Evolutionary conservation across 2,797 vertebrate species (phyloP), one percentile per base, ranked within the genome.

Genomic region (Sebastes glaucus): DNA sequence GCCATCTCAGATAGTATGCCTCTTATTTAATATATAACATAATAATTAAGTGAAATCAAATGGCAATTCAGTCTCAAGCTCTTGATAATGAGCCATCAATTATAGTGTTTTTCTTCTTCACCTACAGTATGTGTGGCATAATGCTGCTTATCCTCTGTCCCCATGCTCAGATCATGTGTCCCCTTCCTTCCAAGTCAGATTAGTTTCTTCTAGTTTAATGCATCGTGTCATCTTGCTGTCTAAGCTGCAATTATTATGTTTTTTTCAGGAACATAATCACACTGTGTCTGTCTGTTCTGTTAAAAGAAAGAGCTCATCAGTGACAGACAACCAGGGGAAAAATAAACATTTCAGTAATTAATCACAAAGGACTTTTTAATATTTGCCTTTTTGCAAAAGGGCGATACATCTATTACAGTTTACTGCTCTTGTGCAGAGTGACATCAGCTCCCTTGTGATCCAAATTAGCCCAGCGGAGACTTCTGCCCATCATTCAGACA

Each of bases 401-500:
- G 9, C 10, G 46, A 9, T 28, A 46, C 4, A 52, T 71, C 32
- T 64, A 71, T 72, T 55, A 88, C 90, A 87, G 87, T 87, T 85
- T 93, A 73, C 80, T 82, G 80, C 81, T 89, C 74, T 76, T 80
- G 35, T 81, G 80, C 78, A 74, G 90, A 35, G 77, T 78, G 67
- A 84, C 52, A 56, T 64, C 81, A 42, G 74, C 64, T 87, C 91
- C 91, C 86, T 53, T 78, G 81, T 87, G 85, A 84, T 81, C 82
- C 65, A 92, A 78, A 86, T 76, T 83, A 81, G 88, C 88, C 86
- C 85, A 94, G 82, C 63, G 90, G 74, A 65, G 85, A 90, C 63
- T 84, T 83, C 85, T 93, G 87, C 72, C 92, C 87, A 7, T 93
- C 91, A 78, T 88, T 93, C 68, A 93, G 86, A 76, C 84, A 83